Evolutionary conservation across 2,888 invertebrate genomes (phyloP), one percentile per base, ranked within the genome.

Genomic region (Lordiphosa fenestrarum): DNA sequence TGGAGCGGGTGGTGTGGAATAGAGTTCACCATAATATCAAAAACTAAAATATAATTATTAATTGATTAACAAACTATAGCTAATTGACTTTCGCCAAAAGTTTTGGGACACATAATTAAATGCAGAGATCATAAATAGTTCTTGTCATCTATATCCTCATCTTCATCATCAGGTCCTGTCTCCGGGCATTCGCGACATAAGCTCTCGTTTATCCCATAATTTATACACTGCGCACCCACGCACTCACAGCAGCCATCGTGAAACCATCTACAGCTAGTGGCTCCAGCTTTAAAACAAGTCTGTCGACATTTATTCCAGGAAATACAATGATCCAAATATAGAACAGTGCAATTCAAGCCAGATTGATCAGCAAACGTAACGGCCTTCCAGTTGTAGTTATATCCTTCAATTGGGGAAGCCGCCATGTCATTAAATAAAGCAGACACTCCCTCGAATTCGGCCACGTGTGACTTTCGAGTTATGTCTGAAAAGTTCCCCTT

Each of bases 231-330:
- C 69, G 94, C 93, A 1, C 97, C 97, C 50, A 97, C 93, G 87
- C 97, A 97, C 89, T 97, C 95, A 88, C 97, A 98, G 87, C 97
- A 97, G 0, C 97, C 97, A 85, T 96, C 95, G 88, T 96, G 96
- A 89, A 97, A 97, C 97, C 97, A 97, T 75, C 89, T 82, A 61
- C 86, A 88, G 61, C 89, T 89, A 41, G 82, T 86, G 13, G 88
- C 88, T 39, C 88, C 88, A 66, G 88, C 88, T 35, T 85, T 87
- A 40, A 86, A 84, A 86, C 98, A 98, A n/a, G 94, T 93, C 51
- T 93, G 93, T 71, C 93, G 93, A 88, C 98, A 98, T 88, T 96
- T 97, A 88, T 94, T 94, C 91, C 94, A 93, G 1, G 96, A 95
- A 91, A 95, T 94, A 88, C 98, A 98, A 86, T 95, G 94, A 15